Evolutionary conservation across 2,113 vertebrate species (phyloP).

Genomic region (Ochotona curzoniae): DNA sequence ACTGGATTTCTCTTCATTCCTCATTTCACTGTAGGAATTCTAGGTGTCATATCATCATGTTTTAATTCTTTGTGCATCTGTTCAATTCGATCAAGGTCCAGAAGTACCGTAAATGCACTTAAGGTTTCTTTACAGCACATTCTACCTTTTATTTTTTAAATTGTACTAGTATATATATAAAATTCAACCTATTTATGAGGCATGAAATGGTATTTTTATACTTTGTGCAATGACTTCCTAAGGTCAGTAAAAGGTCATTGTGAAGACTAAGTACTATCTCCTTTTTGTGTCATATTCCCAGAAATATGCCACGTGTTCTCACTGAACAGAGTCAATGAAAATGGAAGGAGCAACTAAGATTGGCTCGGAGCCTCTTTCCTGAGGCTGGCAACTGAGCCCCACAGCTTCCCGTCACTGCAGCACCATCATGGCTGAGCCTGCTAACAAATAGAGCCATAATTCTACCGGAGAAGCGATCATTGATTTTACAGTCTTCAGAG

Average conservation of each 20-base stretch:
- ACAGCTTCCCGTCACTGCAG: background rate
- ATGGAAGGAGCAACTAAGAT: background rate
- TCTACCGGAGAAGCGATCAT: background rate
- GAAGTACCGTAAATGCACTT: background rate
- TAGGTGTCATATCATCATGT: background rate
- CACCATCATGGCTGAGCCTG: background rate
- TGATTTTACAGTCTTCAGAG: constrained; percentile 24
- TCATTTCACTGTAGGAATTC: background rate
- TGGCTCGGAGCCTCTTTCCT: background rate
- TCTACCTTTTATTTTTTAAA: background rate
- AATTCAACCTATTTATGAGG: no score
- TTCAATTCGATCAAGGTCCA: background rate
- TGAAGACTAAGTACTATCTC: background rate
- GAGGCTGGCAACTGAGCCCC: background rate
- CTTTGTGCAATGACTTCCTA: no score
- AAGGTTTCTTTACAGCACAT: background rate
- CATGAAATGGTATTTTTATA: no score
- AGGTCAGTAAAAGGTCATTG: background rate
- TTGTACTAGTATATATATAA: no score
- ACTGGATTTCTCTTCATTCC: background rate
- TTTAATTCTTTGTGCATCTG: background rate
- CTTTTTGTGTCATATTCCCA: background rate
- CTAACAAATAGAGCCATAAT: background rate
- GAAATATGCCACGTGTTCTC: background rate
- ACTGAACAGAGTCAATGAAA: background rate